These are phyloP conservation scores for Caenorhabditis sp. DNA, from an alignment of 2,888 invertebrate species.

Conservation along the genomic window DNA sequence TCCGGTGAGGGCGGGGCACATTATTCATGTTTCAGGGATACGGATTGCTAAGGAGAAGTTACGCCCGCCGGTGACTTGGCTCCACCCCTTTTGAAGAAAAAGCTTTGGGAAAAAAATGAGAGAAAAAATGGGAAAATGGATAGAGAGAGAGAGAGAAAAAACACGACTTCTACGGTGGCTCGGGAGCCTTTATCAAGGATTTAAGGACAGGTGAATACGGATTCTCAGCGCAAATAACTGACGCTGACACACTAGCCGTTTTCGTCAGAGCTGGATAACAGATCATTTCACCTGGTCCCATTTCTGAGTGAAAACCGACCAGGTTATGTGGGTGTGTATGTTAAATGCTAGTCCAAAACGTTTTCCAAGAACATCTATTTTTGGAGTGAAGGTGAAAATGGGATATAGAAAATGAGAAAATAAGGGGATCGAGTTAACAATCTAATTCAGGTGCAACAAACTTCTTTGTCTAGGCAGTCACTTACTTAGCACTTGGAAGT, in stretches of 20 bases:
- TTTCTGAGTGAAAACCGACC: too few relatives aligned
- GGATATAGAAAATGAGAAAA: too few relatives aligned
- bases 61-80: constrained; percentile 2
- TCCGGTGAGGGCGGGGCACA: constrained; percentile 29
- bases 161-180: constrained; percentile 1
- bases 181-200: constrained; percentile 24
- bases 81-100: constrained; percentile 24
- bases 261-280: constrained; percentile 14
- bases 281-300: constrained; percentile 1
- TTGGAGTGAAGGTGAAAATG: background rate
- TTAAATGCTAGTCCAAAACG: background rate
- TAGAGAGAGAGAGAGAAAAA: background rate
- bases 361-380: background rate
- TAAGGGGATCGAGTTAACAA: too few relatives aligned
- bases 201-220: constrained; percentile 30
- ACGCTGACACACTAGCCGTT: constrained; percentile 12
- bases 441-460: background rate
- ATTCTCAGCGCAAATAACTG: constrained; percentile 29
- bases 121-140: constrained; percentile 5
- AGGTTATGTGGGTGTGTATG: constrained; percentile 3
- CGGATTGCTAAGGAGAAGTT: constrained; percentile 21
- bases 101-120: background rate
- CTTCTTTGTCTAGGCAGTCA: too few relatives aligned
- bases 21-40: constrained; percentile 45
- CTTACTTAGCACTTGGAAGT: too few relatives aligned